Evolutionary conservation across 2,113 vertebrate genomes (phyloP), one percentile per base, ranked within the genome.

Genomic region (Gracilinanus agilis): DNA sequence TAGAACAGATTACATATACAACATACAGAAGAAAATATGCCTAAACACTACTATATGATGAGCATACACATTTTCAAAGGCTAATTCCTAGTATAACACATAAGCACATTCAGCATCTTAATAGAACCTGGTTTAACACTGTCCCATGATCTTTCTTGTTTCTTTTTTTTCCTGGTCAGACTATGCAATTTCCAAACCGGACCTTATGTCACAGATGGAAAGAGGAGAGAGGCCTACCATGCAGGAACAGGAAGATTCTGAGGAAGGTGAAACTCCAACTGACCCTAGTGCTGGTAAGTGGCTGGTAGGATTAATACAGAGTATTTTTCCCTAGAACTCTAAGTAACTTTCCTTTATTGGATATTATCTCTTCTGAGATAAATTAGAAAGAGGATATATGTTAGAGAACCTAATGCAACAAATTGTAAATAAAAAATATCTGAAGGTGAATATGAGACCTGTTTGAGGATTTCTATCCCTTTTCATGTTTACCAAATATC

Each of bases 141-240:
- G 23, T 8, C 44, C 44, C 93, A 1, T 0, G 6, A 25, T 54
- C 0, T n/a, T 1, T 61, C 88, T 93, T 83, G 49, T 93, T 24
- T 94, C 91, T 96, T 93, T 92, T 90, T 90, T 67, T 34, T 96
- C 96, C 96, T 95, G 90, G 7, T 90, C 97, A 99, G 98, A 99
- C 97, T 99, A 98, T 97, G 98, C 98, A 89, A 99, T 99, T 95
- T 99, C 98, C 96, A 99, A 99, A 94, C 98, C 98, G 0, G 98
- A 98, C 54, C 98, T 99, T 88, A 96, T 99, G 98, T 98, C 98
- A 19, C 98, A 99, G 97, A 98, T 98, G 10, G 98, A 99, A 94
- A 98, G 98, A 7, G 98, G 98, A 29, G 98, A 98, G 55, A 95
- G 97, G 93, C 97, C 97, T 0, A 75, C 92, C 95, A 96, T 98